phyloP scores from a whole-genome alignment of 30 jellyfish, hydroid and myxozoan species.

The Aurelia coerulea region DNA sequence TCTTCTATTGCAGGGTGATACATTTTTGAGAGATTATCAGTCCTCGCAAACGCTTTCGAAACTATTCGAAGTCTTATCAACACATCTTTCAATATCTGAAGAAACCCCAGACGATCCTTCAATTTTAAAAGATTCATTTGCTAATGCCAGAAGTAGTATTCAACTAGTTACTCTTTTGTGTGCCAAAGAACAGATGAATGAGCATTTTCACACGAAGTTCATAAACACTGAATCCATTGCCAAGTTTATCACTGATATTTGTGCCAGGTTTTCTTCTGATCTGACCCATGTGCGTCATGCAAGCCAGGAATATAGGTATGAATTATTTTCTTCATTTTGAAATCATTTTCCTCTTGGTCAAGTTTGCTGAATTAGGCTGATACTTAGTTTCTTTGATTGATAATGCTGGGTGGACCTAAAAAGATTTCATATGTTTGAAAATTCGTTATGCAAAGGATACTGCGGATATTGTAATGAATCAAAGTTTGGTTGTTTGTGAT shows the following conservation, averaged over 20 bases:
- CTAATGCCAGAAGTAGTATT: constrained; percentile 8
- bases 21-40: too few species aligned
- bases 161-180: not conserved
- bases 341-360: too few species aligned
- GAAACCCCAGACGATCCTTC: constrained; percentile 8
- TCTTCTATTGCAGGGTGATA: too few species aligned
- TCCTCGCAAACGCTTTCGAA: too few species aligned
- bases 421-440: too few species aligned
- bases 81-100: not conserved
- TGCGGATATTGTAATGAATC: too few species aligned
- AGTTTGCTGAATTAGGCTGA: too few species aligned
- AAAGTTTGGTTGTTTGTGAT: too few species aligned
- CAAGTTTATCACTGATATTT: not conserved
- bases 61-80: not conserved
- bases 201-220: not conserved
- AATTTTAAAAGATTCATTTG: constrained; percentile 17
- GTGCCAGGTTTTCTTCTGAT: constrained; percentile 2
- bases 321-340: not conserved
- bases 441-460: too few species aligned
- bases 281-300: constrained; percentile 1
- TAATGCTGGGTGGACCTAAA: too few species aligned
- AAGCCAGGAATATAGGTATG: constrained; percentile 30
- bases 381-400: too few species aligned
- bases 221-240: constrained; percentile 3
- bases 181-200: not conserved